Base-by-base conservation (phyloP, 1,140 invertebrate genomes). In the Lordiphosa clarofinis region DNA sequence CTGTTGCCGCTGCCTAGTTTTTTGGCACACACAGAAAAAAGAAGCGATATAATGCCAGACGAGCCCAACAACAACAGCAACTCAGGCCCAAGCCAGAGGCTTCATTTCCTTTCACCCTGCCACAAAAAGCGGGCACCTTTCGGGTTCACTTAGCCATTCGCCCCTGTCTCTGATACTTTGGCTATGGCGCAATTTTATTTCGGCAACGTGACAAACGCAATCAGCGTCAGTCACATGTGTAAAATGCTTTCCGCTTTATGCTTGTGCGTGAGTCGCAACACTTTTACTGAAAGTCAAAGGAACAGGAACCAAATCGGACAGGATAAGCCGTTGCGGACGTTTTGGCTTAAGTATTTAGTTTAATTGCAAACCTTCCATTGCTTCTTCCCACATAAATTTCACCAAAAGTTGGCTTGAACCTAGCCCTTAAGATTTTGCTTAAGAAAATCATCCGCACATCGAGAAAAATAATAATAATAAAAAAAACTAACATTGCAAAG, bases 201-300 rank as follows among this genome's bases (percentile, higher is more conserved):
- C 49, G 59, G 42, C 62, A 54, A 82, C 76, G 78, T 82, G 78
- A 82, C 76, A 84, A 82, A 84, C 76, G 76, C 76, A 81, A 81
- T 81, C 76, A 81, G 71, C 67, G 72, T 82, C 76, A 82, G 76
- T 82, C 76, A 72, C 65, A 82, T 84, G 72, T 76, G 76, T 81
- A 68, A 68, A 82, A 72, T 65, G 48, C 68, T 63, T 72, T 82
- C 60, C 57, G 65, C 70, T 56, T 79, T 54, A 66, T 65, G 75
- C 70, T 43, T 76, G 39, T 37, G 33, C 35, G 52, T 70, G 53
- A 48, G 46, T 56, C 43, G 24, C 24, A 28, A 28, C 21, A 21
- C 21, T 21, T 21, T 21, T 21, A 4, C 3, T 1, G 4, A 21
- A 21, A 2, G 21, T 4, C 21, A 1, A 3, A 2, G 21, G 21